These are phyloP conservation scores for Platycercus adscitus DNA, from an alignment of 2,113 vertebrate species.

Conservation along the genomic window DNA sequence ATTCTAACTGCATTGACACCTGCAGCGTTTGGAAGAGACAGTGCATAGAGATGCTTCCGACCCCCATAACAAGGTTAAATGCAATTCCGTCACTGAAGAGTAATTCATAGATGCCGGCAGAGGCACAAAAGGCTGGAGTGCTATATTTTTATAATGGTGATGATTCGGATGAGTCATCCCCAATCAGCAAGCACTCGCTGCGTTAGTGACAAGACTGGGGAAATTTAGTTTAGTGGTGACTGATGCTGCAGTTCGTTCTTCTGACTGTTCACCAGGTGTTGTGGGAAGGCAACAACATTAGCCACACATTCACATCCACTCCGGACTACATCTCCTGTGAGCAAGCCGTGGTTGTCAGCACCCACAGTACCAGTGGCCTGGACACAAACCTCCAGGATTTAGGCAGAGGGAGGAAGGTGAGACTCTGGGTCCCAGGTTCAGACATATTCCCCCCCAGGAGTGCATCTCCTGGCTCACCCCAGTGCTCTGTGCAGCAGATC, in stretches of 20 bases:
- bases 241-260: not conserved
- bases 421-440: not conserved
- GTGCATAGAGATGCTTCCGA: rapidly evolving
- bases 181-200: not conserved
- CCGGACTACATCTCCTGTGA: not conserved
- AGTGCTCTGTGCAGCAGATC: not conserved
- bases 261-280: not conserved
- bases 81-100: not conserved
- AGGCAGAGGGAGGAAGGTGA: not conserved
- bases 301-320: not conserved
- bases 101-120: not conserved
- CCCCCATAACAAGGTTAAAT: not conserved
- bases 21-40: not conserved
- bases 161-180: not conserved
- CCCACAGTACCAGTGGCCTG: not conserved
- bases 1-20: not conserved
- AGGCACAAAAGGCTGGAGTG: not conserved
- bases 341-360: not conserved
- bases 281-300: not conserved
- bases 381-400: not conserved
- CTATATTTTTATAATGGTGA: not conserved
- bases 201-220: not conserved
- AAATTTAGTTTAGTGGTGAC: not conserved
- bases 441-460: not conserved
- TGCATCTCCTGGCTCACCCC: rapidly evolving